phyloP scores from a whole-genome alignment of 2,888 invertebrate genomes.

The Diaphora mendica region DNA sequence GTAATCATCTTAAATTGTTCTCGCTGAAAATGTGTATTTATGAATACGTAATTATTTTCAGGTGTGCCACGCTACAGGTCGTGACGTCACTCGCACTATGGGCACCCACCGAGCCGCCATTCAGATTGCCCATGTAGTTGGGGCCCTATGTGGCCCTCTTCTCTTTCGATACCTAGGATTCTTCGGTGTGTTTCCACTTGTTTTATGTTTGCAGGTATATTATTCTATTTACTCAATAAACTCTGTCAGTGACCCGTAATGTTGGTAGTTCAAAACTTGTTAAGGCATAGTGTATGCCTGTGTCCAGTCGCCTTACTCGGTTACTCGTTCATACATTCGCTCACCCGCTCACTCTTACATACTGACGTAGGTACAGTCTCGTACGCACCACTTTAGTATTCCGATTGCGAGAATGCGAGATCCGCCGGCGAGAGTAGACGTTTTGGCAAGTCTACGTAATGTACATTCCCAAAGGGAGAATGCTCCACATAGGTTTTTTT shows the following conservation, averaged over 20 bases:
- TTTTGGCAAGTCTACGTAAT: too few species aligned
- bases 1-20: neutral
- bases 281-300: neutral
- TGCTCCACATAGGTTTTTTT: neutral
- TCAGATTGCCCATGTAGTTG: constrained; percentile 83
- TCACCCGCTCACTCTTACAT: too few species aligned
- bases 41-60: constrained; percentile 42
- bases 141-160: constrained; percentile 92
- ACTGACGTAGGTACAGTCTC: too few species aligned
- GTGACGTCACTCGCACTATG: constrained; percentile 87
- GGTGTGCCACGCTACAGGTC: constrained; percentile 80
- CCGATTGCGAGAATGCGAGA: too few species aligned
- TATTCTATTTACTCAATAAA: constrained; percentile 44
- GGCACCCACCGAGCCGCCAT: constrained; percentile 85
- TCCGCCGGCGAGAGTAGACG: too few species aligned
- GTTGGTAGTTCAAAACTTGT: neutral
- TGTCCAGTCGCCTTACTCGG: too few species aligned
- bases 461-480: too few species aligned
- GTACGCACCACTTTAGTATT: too few species aligned
- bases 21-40: neutral
- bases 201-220: constrained; percentile 81
- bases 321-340: too few species aligned
- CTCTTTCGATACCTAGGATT: constrained; percentile 89
- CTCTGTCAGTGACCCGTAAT: neutral
- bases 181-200: constrained; percentile 90